Conservation (phyloP, 2,113 vertebrate species). For the Leucosticte australis region DNA sequence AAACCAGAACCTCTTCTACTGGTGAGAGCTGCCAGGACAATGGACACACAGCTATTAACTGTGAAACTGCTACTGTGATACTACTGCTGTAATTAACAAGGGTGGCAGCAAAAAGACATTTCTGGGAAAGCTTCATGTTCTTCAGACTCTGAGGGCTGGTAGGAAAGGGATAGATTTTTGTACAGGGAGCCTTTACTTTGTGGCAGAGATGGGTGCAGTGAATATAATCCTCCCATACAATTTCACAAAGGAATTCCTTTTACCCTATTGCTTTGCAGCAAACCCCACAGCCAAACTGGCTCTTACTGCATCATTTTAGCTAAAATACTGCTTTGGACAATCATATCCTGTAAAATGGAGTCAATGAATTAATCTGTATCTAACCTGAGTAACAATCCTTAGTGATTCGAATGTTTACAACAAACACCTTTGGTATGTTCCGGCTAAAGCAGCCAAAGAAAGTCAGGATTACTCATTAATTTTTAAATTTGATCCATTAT, state of each 20-base stretch:
- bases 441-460: background rate
- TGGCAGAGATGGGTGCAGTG: background rate
- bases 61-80: background rate
- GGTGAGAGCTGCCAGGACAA: background rate
- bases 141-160: background rate
- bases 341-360: background rate
- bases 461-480: background rate
- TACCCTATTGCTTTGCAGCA: background rate
- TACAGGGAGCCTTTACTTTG: background rate
- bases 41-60: background rate
- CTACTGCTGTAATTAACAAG: background rate
- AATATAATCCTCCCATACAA: background rate
- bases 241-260: background rate
- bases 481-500: background rate
- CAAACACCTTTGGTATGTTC: background rate
- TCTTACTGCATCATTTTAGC: background rate
- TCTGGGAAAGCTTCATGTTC: background rate
- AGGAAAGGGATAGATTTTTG: background rate
- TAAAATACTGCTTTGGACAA: background rate
- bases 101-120: background rate
- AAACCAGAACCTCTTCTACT: background rate
- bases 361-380: background rate
- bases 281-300: background rate
- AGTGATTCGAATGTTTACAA: background rate
- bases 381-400: background rate